Conservation (phyloP, 2,113 vertebrate species). For the Oenanthe oenanthe region DNA sequence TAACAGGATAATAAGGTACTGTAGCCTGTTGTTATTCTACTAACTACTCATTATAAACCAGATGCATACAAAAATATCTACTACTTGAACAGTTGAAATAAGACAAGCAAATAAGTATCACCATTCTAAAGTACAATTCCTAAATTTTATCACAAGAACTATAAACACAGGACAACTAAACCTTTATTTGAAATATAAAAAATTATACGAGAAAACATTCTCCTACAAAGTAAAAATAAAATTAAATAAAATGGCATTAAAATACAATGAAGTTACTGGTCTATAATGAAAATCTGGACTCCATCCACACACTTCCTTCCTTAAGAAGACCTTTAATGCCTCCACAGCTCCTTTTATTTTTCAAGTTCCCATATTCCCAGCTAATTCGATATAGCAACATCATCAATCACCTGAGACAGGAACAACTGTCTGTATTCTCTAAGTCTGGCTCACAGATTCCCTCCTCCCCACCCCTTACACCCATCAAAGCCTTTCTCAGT, state of each 20-base stretch:
- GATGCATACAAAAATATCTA: constrained; percentile 28
- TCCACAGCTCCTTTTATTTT: constrained; percentile 61
- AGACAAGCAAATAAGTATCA: constrained; percentile 49
- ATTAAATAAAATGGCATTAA: constrained; percentile 58
- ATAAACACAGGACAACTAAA: constrained; percentile 9
- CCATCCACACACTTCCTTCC: constrained; percentile 36
- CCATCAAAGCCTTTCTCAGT: not conserved
- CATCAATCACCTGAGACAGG: constrained; percentile 76
- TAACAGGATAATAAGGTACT: constrained; percentile 68
- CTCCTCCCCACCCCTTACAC: not conserved
- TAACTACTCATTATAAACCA: constrained; percentile 69
- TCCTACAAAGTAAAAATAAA: constrained; percentile 55
- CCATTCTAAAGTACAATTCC: not conserved
- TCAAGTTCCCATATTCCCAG: constrained; percentile 71
- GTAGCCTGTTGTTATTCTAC: constrained; percentile 57
- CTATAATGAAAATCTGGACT: constrained; percentile 60
- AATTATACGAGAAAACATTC: constrained; percentile 26
- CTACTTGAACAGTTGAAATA: constrained; percentile 61
- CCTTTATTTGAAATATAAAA: constrained; percentile 48
- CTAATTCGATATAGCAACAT: constrained; percentile 78
- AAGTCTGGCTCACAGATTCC: not conserved
- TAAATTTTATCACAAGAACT: constrained; percentile 19
- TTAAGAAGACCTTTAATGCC: constrained; percentile 50
- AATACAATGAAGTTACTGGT: constrained; percentile 42
- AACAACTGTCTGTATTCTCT: constrained; percentile 48